Evolutionary conservation across 2,888 invertebrate species (phyloP).

Genomic region (Drosophila nr. perissopoda): DNA sequence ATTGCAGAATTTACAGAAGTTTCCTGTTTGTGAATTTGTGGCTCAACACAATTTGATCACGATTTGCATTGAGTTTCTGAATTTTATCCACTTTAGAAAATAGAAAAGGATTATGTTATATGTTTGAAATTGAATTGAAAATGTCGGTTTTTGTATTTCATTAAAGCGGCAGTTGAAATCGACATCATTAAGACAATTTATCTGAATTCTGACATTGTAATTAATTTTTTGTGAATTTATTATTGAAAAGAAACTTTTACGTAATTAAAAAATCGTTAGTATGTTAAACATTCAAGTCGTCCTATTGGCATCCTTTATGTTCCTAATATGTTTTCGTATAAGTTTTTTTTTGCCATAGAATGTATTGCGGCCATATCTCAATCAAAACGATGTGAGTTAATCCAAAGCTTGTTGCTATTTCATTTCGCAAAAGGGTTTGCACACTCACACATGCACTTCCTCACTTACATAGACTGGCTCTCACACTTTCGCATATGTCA

Average conservation of each 20-base stretch:
- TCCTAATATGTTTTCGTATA: neutral
- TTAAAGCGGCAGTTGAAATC: neutral
- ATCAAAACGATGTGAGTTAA: constrained; percentile 60
- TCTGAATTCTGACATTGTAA: neutral
- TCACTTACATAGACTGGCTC: neutral
- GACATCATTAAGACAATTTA: neutral
- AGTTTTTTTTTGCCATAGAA: neutral
- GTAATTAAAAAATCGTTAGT: neutral
- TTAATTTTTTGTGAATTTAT: no score
- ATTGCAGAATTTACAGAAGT: neutral
- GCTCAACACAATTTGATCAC: neutral
- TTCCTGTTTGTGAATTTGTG: neutral
- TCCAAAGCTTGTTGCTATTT: constrained; percentile 68
- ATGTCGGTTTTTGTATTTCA: neutral
- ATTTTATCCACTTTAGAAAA: neutral
- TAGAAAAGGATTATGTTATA: neutral
- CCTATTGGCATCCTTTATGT: neutral
- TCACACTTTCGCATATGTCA: constrained; percentile 3
- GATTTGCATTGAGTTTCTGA: neutral
- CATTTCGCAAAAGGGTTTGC: constrained; percentile 52
- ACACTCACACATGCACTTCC: constrained; percentile 4
- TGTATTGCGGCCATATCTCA: constrained; percentile 25
- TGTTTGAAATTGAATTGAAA: neutral
- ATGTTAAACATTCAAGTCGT: neutral
- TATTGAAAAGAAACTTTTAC: neutral